Base-by-base conservation (phyloP, 2,113 vertebrate species). In the Muntiacus muntjak region DNA sequence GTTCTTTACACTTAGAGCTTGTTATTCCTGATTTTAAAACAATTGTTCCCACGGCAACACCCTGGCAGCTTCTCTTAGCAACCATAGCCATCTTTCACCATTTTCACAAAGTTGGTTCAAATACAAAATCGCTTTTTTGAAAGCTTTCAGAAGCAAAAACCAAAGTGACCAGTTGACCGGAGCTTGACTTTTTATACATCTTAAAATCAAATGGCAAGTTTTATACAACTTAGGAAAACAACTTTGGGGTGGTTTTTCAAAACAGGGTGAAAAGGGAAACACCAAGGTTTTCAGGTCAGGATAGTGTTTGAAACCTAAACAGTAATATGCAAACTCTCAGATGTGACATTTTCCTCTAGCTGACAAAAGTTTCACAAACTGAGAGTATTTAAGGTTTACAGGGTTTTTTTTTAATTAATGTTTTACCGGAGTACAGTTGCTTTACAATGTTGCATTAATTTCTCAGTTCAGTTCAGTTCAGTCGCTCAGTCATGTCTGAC, bases 41-140 rank as follows among this genome's bases (percentile, higher is more conserved):
- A 93, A 95, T 71, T 23, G 94, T 98, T 98, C 76, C 97, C 86
- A 98, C 97, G 89, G 93, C 67, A 98, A 97, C 92, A 58, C 19
- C 50, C 45, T 7, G 2, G 96, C 30, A 81, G 83, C 94, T 79
- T 97, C 78, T 91, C 94, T 97, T 95, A 96, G 95, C 95, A 97
- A 97, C 89, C 71, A 58, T 54, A n/a, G 50, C 87, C 87, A 43
- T 47, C 91, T 95, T 57, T 92, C n/a, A 54, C 47, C 83, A 71
- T 74, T 83, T 86, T 83, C 47, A 74, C 67, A 50, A 98, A 95
- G 90, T 97, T 98, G 92, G 47, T 89, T 94, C 88, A 88, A 92
- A 97, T 36, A 89, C 40, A 71, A 88, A 87, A 95, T 89, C 74
- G 82, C 43, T 47, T 64, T 64, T 94, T 57, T 23, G 28, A 96